Evolutionary conservation across 2,888 invertebrate genomes (phyloP).

Genomic region (Drosophila tanythrix): DNA sequence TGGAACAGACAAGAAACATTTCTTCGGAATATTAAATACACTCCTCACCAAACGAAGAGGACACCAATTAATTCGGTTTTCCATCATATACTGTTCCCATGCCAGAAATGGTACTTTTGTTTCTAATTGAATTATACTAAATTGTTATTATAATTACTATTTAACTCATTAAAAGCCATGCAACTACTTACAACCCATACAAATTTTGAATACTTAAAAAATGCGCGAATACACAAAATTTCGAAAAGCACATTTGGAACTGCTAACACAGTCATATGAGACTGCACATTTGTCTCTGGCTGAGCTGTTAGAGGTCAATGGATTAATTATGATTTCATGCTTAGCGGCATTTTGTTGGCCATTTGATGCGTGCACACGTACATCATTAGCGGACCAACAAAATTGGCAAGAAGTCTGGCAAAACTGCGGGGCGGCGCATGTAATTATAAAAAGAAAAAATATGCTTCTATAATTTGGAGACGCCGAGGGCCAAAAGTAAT

Average conservation of each 20-base stretch:
- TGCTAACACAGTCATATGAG: background rate
- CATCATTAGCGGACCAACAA: constrained; percentile 67
- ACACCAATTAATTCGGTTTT: background rate
- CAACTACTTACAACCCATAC: background rate
- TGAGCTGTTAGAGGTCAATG: constrained; percentile 55
- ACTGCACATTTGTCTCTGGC: background rate
- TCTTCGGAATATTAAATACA: background rate
- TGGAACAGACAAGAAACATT: background rate
- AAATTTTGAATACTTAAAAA: background rate
- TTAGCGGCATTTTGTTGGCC: constrained; percentile 39
- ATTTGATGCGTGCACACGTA: constrained; percentile 57
- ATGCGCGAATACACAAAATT: background rate
- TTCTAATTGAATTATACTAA: too few relatives aligned
- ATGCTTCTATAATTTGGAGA: constrained; percentile 57
- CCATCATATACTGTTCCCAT: background rate
- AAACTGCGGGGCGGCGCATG: constrained; percentile 31
- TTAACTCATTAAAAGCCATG: background rate
- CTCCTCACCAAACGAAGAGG: too few relatives aligned
- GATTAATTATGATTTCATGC: constrained; percentile 51
- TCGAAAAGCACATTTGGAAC: background rate
- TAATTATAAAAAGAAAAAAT: constrained; percentile 75
- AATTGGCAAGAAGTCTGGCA: constrained; percentile 39
- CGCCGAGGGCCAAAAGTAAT: constrained; percentile 63
- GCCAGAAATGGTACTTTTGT: background rate
- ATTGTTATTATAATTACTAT: background rate